Conservation (phyloP, 2,113 vertebrate genomes). For the Anhinga rufa region DNA sequence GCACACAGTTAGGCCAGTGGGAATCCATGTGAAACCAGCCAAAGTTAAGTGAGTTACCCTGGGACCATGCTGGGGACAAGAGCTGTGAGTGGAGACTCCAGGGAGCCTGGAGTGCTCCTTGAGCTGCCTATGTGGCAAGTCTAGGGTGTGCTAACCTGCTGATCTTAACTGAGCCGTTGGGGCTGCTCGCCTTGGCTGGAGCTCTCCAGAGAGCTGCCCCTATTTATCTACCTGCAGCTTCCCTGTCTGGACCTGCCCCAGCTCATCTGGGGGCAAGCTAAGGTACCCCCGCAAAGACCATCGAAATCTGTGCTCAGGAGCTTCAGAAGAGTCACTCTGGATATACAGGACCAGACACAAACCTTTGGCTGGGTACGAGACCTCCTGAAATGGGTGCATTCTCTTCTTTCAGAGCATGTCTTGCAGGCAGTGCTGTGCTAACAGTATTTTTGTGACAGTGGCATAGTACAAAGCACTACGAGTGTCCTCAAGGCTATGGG, state of each 20-base stretch:
- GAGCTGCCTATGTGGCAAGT: neutral
- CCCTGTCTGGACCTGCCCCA: neutral
- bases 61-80: neutral
- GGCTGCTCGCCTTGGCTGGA: neutral
- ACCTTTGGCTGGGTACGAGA: neutral
- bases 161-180: fast-evolving
- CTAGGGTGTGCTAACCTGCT: neutral
- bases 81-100: neutral
- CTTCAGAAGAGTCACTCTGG: neutral
- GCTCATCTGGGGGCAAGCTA: neutral
- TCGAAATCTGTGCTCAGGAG: fast-evolving
- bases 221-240: neutral
- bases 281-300: neutral
- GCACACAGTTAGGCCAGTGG: neutral
- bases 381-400: neutral
- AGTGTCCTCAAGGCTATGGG: neutral
- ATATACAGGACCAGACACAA: neutral
- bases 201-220: neutral
- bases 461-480: neutral
- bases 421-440: neutral
- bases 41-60: neutral
- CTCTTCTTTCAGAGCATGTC: neutral
- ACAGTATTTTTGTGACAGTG: neutral
- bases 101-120: neutral
- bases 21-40: neutral